These are phyloP conservation scores for Pristionchus exspectatus DNA, from an alignment of 2,888 invertebrate species.

Conservation along the genomic window DNA sequence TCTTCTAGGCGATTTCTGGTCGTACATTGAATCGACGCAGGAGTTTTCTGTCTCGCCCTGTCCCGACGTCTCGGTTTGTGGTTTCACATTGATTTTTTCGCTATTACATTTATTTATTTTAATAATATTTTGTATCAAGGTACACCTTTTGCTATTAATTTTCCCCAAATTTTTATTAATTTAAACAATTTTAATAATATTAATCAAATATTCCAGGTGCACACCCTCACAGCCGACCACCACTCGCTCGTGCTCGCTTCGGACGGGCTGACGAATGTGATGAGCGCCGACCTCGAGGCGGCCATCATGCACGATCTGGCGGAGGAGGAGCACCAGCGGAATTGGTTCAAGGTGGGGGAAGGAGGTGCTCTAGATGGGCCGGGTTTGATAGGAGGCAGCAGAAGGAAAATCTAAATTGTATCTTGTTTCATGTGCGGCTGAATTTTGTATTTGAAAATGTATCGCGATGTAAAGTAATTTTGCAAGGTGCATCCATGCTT, in stretches of 20 bases:
- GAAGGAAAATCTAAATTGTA: neutral
- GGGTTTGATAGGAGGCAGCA: neutral
- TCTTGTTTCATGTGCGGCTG: too few species aligned
- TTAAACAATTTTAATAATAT: too few species aligned
- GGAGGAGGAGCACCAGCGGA: constrained; percentile 55
- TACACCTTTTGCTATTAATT: too few species aligned
- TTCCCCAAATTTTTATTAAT: too few species aligned
- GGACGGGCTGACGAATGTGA: constrained; percentile 97
- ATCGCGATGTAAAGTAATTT: too few species aligned
- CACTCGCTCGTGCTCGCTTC: constrained; percentile 85
- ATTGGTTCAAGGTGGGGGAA: neutral
- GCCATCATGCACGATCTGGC: constrained; percentile 81
- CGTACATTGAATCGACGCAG: constrained; percentile 92
- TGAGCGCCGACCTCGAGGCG: constrained; percentile 82
- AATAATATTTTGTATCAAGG: too few species aligned
- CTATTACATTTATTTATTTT: too few species aligned
- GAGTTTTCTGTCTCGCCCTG: constrained; percentile 98
- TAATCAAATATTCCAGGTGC: too few species aligned
- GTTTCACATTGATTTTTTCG: too few species aligned
- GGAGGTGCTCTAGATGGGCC: neutral
- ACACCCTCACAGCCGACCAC: constrained; percentile 9
- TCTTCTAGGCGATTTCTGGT: constrained; percentile 91
- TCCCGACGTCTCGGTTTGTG: constrained; percentile 90
- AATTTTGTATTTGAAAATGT: too few species aligned
- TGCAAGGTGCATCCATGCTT: too few species aligned